Conservation (phyloP, 2,113 vertebrate genomes). For the Chionomys nivalis region DNA sequence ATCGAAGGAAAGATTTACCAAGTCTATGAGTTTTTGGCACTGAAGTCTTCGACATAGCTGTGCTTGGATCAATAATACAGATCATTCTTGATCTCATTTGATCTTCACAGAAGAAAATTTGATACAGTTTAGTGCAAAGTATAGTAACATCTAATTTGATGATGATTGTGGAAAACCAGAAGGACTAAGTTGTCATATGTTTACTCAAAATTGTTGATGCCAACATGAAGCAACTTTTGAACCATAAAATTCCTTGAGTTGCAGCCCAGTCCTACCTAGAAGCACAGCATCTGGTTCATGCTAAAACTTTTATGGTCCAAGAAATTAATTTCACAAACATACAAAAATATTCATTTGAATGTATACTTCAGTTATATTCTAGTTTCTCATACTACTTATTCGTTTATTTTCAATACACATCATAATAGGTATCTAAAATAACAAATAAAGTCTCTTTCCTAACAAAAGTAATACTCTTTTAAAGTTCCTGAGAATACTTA, state of each 20-base stretch:
- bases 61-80: neutral
- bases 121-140: neutral
- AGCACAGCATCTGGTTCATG: neutral
- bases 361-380: neutral
- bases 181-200: neutral
- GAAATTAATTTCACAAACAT: neutral
- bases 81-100: neutral
- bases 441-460: neutral
- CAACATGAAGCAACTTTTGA: neutral
- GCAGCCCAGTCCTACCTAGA: neutral
- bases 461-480: neutral
- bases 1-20: neutral
- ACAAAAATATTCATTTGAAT: neutral
- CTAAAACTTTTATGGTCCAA: neutral
- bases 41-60: neutral
- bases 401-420: constrained; percentile 1
- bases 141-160: neutral
- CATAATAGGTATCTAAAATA: neutral
- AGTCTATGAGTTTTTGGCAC: neutral
- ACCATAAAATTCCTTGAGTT: neutral
- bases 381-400: neutral
- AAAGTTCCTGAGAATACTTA: neutral
- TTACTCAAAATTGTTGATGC: neutral
- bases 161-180: neutral
- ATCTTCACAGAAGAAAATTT: neutral